phyloP scores from a whole-genome alignment of 35 echinoderm and acorn worm species.

The Apostichopus japonicus region DNA sequence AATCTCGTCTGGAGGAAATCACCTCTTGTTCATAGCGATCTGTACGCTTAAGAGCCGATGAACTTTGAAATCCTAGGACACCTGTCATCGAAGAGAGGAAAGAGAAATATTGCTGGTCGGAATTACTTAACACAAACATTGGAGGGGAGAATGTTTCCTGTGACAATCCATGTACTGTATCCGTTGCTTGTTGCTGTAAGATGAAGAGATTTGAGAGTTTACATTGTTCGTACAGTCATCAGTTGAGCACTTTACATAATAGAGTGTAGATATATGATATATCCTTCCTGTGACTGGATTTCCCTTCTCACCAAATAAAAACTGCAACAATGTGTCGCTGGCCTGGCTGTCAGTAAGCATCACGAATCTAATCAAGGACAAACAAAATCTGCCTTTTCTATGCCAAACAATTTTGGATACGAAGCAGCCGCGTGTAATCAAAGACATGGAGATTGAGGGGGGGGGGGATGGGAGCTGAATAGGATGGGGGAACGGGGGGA shows the following conservation, averaged over 20 bases:
- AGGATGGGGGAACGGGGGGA: no score
- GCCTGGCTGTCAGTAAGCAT: no score
- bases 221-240: background rate
- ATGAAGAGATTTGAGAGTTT: background rate
- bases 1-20: no score
- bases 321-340: no score
- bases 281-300: no score
- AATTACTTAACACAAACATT: background rate
- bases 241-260: background rate
- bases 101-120: background rate
- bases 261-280: background rate
- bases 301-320: background rate
- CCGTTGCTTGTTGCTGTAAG: background rate
- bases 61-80: background rate
- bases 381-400: no score
- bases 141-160: background rate
- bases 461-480: no score
- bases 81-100: background rate
- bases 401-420: no score
- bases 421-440: no score
- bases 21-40: no score
- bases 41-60: background rate
- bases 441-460: no score
- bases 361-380: no score
- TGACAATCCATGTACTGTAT: background rate